phyloP scores from a whole-genome alignment of 2,113 vertebrate genomes.

The Potamarius usumacintae region DNA sequence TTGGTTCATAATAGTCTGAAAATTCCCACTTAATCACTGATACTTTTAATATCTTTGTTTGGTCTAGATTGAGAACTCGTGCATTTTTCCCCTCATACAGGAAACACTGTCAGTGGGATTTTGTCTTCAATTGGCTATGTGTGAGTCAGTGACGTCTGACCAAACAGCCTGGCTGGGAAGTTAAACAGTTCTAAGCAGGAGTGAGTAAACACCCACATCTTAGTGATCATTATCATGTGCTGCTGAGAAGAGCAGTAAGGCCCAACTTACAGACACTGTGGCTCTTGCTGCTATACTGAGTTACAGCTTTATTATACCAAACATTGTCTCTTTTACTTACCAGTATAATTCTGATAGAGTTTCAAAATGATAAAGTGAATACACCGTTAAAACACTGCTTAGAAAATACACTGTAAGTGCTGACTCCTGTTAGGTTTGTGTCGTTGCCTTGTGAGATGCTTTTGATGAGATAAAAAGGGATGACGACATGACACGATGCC shows the following conservation, averaged over 20 bases:
- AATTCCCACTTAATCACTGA: constrained; percentile 4
- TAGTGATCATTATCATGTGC: constrained; percentile 28
- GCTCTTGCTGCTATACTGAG: not conserved
- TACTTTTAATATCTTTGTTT: not conserved
- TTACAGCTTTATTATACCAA: not conserved
- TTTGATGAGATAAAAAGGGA: not conserved
- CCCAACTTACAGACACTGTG: not conserved
- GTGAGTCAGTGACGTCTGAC: constrained; percentile 32
- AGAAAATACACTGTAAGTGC: not conserved
- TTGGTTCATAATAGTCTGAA: not conserved
- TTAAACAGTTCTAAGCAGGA: constrained; percentile 27
- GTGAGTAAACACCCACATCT: constrained; percentile 26
- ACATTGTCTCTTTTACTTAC: not conserved
- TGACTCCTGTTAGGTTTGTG: not conserved
- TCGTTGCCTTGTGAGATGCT: not conserved
- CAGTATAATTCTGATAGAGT: not conserved
- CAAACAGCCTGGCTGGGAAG: constrained; percentile 33
- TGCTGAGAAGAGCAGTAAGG: not conserved
- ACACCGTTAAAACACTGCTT: not conserved
- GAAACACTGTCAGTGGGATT: constrained; percentile 26
- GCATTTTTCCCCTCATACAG: constrained; percentile 27
- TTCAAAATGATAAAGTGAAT: not conserved
- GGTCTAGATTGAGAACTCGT: not conserved
- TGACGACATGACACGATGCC: not conserved
- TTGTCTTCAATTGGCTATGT: not conserved